Base-by-base conservation (phyloP, 2,888 invertebrate species). In the Griposia aprilina region DNA sequence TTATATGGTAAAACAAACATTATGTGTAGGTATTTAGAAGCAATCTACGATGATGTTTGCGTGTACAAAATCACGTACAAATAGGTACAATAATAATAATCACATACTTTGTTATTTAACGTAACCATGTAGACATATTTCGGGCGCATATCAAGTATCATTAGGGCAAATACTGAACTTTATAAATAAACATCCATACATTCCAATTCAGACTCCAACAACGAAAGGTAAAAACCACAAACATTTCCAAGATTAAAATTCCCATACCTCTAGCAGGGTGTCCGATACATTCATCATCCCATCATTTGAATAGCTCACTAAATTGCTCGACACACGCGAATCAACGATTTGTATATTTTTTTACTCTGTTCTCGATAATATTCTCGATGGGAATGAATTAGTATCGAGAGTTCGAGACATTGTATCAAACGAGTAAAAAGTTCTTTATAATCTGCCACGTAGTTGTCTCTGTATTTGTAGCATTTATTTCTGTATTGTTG, bases 271-370 rank as follows among this genome's bases (percentile, higher is more conserved):
- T 82, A 84, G 80, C 77, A 81, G 73, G 73, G 72, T 66, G 67
- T 84, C 80, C 81, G 81, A 92, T 91, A 90, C 89, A 93, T 93
- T 90, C 89, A 93, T 93, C 91, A 92, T 91, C 90, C 83, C 85
- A 87, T 89, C 88, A 90, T 92, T 92, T 93, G 92, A 93, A 94
- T 92, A 90, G 88, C 88, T 84, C 82, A 87, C 91, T 89, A 93
- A 94, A 94, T 94, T 92, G 92, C 90, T 90, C 88, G 86, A 90
- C 91, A 91, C 95, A 94, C 94, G 95, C 95, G 90, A 94, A 91
- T 90, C 82, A 81, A 82, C 90, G 88, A 93, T 94, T 93, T 92
- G 89, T 70, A 76, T 90, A 87, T 90, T 91, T 91, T 91, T 92
- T 91, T 90, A 87, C 81, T 90, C 90, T 89, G 81, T 89, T 91